Evolutionary conservation across 2,113 vertebrate genomes (phyloP), one percentile per base, ranked within the genome.

Genomic region (Ailurus styani): DNA sequence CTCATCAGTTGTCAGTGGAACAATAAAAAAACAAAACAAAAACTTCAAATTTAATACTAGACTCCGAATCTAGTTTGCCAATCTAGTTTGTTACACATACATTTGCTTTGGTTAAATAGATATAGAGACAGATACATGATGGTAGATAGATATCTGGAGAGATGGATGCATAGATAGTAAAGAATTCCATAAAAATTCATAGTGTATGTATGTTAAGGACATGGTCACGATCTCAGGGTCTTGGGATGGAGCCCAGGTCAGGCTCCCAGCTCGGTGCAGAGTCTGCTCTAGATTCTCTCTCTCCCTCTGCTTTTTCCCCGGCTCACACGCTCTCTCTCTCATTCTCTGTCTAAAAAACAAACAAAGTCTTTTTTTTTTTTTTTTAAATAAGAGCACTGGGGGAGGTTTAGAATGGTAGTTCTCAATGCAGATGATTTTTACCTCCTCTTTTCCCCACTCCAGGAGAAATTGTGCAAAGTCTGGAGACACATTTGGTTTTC

Each of bases 101-200:
- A 50, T 90, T 87, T 95, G 47, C 31, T 91, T 89, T 64, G 64
- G 47, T 47, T 45, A 96, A 92, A 82, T 20, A 68, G 42, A 62
- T 42, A 55, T 7, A 34, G n/a, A 45, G 40, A 68, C 27, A 34
- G 14, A 25, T 29, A 70, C 64, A 84, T 75, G 37, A 18, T 42
- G 23, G 47, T 8, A 37, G 40, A 57, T 45, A 37, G 2, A 54
- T 52, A 86, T 1, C 62, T 7, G 85, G 29, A 47, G 31, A 73
- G 17, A 68, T 10, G 12, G 25, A 50, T 6, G 45, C 34, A 34
- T 17, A 73, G 23, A 50, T 37, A 81, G 50, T 54, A 23, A 54
- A 14, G 31, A 50, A 78, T 34, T 78, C 29, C 47, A 21, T 20
- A 52, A 55, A 3, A 37, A 75, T n/a, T 88, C 6, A 47, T 17